Evolutionary conservation across 2,797 vertebrate genomes (phyloP), one percentile per base, ranked within the genome.

Genomic region (Scyliorhinus canicula): DNA sequence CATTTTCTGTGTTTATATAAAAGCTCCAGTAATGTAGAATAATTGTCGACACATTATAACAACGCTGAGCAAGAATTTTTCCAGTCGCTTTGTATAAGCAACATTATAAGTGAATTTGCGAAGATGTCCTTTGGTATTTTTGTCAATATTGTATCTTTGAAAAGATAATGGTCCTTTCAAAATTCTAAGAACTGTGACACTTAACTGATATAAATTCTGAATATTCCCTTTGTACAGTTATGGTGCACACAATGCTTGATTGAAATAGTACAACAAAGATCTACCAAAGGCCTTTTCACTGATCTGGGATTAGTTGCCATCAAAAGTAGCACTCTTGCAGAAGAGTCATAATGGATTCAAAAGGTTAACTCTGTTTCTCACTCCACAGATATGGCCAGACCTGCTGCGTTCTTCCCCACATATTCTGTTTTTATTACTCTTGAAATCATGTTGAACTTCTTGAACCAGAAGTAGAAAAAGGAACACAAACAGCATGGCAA

Each of bases 81-180:
- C 55, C 21, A 12, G 52, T n/a, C 60, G 16, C 28, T 90, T 60
- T 60, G 16, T n/a, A 35, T 60, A 60, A n/a, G 2, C 35, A 90
- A 90, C 60, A 19, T 60, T 60, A 52, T 90, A 90, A n/a, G 4
- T 90, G 55, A 19, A 90, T 40, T 90, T n/a, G 52, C 60, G 31
- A 57, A 60, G 52, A 60, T 90, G n/a, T 90, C 86, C 55, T 90
- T 35, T 90, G 86, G 86, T 90, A 55, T 90, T 90, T 90, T 6
- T 57, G 86, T 31, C 86, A 90, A 60, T 90, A 14, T 90, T 90
- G 55, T 60, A 90, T n/a, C 52, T 90, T 90, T 31, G 35, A n/a
- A 90, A 90, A 90, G 55, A n/a, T n/a, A 90, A 90, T 60, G 55
- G 5, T 16, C 55, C 31, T 90, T 57, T 60, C 55, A 90, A 24